Conservation (phyloP, 2,113 vertebrate genomes). For the Pontoporia blainvillei region DNA sequence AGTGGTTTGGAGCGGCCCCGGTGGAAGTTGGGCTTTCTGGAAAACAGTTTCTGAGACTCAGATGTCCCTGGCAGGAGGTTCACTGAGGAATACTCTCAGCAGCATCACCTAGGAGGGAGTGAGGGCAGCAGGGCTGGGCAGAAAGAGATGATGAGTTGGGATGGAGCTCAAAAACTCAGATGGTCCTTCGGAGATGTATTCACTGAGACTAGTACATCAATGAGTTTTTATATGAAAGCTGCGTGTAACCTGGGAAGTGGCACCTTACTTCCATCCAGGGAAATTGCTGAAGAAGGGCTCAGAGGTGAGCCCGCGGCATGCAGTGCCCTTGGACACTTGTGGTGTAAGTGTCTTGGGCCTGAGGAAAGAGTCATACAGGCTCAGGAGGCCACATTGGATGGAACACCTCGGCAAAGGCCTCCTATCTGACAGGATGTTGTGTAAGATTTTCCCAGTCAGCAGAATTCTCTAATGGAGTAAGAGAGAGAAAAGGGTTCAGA, state of each 20-base stretch:
- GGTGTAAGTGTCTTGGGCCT: neutral
- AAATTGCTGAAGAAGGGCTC: neutral
- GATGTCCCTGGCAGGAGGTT: neutral
- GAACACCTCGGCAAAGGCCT: rapidly evolving
- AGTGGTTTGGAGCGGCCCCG: rapidly evolving
- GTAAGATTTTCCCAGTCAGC: neutral
- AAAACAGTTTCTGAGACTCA: neutral
- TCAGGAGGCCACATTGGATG: neutral
- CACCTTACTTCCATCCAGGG: neutral
- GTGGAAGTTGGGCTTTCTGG: neutral
- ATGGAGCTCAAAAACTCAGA: neutral
- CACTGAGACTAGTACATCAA: neutral
- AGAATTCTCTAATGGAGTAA: neutral
- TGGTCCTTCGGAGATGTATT: neutral
- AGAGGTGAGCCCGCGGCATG: rapidly evolving
- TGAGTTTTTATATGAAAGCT: neutral
- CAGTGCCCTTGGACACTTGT: neutral
- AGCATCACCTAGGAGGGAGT: neutral
- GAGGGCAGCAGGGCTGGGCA: neutral
- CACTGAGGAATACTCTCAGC: neutral
- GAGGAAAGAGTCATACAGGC: neutral
- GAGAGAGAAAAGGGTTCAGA: neutral
- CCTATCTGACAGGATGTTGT: neutral
- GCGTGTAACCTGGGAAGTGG: neutral
- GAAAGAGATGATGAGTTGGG: neutral